Percentiles rank a stretch among this genome's conserved stretches.
Conservation (phyloP, 2,113 vertebrate species). For the Microcebus jonahi region DNA sequence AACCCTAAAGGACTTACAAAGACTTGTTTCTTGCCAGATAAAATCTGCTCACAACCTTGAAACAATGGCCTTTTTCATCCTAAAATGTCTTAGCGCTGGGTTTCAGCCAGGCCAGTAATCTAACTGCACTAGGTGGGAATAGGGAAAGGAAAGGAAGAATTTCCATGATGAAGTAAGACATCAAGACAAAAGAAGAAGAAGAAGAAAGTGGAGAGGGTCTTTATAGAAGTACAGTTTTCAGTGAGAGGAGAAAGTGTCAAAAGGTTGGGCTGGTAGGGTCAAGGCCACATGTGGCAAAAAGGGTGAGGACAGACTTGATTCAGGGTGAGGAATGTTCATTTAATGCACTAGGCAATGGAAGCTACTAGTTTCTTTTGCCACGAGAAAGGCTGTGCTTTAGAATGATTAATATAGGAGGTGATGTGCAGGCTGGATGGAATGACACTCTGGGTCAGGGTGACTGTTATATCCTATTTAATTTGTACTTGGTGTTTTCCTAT, state of each 20-base stretch:
- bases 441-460: neutral
- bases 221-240: neutral
- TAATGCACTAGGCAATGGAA: neutral
- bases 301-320: neutral
- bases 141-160: neutral
- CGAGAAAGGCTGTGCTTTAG: neutral
- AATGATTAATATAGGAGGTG: neutral
- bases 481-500: neutral
- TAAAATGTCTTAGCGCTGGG: neutral
- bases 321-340: neutral
- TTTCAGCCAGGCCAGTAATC: neutral
- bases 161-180: neutral
- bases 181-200: neutral
- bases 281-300: neutral
- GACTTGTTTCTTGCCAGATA: neutral
- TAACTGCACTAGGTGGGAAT: neutral
- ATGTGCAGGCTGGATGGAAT: neutral
- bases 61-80: neutral
- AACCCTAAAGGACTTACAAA: neutral
- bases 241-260: neutral
- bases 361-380: neutral
- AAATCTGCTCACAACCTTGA: constrained; percentile 15
- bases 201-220: neutral
- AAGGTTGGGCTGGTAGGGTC: neutral
- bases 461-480: neutral